These are phyloP conservation scores for Oscheius sp. DNA, from an alignment of 2,888 invertebrate genomes.

Conservation along the genomic window DNA sequence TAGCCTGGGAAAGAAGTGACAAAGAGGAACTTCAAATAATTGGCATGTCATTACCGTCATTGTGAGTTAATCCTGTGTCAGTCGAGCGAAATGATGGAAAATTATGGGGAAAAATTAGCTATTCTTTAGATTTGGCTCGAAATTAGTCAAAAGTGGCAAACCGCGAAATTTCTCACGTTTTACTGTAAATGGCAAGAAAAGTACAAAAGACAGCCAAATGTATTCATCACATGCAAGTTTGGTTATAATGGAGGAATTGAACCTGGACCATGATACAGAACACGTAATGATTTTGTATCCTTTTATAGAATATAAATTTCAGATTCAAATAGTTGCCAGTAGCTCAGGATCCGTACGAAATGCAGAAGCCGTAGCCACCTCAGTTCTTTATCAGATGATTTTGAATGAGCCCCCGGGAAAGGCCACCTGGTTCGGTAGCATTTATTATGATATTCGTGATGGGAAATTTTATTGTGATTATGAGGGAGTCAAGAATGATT, in stretches of 20 bases:
- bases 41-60: background rate
- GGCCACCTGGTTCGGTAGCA: background rate
- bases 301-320: background rate
- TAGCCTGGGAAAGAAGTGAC: background rate
- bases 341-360: constrained; percentile 18
- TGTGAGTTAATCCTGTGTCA: no score
- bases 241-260: background rate
- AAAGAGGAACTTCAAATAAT: constrained; percentile 11
- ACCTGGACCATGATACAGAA: background rate
- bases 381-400: background rate
- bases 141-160: background rate
- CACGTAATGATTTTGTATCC: background rate
- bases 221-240: background rate
- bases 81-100: no score
- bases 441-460: constrained; percentile 4
- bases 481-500: background rate
- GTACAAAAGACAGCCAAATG: background rate
- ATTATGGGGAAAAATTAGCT: no score
- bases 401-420: constrained; percentile 2
- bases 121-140: constrained; percentile 7
- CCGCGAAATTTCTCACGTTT: background rate
- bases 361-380: constrained; percentile 4
- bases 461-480: constrained; percentile 9
- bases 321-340: background rate
- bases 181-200: background rate